Evolutionary conservation across 2,797 vertebrate species (phyloP).

Genomic region (Hybognathus amarus): DNA sequence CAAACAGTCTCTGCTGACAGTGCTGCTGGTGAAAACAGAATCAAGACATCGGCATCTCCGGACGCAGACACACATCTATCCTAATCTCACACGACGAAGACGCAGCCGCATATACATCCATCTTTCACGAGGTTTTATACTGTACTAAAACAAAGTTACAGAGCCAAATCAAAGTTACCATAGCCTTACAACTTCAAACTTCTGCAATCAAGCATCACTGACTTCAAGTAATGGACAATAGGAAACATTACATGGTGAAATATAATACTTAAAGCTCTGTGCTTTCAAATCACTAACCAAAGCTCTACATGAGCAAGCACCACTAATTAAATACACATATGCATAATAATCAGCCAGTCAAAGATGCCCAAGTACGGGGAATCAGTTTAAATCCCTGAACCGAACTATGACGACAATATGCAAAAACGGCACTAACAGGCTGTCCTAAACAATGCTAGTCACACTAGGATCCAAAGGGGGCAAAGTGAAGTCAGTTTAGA

Average conservation of each 20-base stretch:
- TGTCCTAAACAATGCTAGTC: not conserved
- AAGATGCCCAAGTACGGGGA: not conserved
- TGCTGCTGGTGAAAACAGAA: constrained; percentile 41
- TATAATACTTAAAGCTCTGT: not conserved
- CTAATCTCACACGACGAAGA: not conserved
- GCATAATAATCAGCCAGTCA: not conserved
- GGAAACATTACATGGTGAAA: not conserved
- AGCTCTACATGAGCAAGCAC: not conserved
- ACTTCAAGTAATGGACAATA: too few relatives aligned
- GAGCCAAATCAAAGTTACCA: not conserved
- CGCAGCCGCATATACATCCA: not conserved
- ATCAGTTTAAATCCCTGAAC: not conserved
- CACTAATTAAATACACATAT: constrained; percentile 1
- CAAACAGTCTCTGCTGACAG: not conserved
- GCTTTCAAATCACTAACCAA: not conserved
- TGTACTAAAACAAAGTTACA: not conserved
- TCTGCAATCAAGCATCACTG: not conserved
- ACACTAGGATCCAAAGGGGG: not conserved
- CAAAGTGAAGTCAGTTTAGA: not conserved
- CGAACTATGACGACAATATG: not conserved
- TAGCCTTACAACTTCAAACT: not conserved
- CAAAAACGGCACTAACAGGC: not conserved
- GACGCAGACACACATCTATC: not conserved
- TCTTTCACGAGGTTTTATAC: not conserved
- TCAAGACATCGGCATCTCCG: not conserved